phyloP scores from a whole-genome alignment of 2,888 invertebrate species.

The Hydraecia micacea region DNA sequence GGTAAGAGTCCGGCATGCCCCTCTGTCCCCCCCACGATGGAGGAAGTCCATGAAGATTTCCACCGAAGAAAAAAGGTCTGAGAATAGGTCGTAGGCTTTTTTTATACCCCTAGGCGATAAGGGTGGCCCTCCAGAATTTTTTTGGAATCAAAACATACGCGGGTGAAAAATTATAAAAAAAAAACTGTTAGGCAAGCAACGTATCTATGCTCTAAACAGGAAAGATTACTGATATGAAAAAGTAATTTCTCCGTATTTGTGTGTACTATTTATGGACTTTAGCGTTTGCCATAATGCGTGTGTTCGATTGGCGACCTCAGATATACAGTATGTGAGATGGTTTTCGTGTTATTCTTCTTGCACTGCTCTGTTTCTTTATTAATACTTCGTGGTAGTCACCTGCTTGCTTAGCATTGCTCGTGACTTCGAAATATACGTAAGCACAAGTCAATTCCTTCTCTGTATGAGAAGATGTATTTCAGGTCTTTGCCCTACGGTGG shows the following conservation, averaged over 20 bases:
- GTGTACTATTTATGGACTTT: neutral
- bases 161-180: no score
- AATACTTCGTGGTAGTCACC: neutral
- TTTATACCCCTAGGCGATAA: no score
- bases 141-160: no score
- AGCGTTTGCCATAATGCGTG: neutral
- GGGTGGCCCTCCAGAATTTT: no score
- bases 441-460: neutral
- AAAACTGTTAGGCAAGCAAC: neutral
- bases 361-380: neutral
- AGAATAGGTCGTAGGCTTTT: no score
- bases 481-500: neutral
- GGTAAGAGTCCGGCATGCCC: no score
- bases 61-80: no score
- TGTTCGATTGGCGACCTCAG: neutral
- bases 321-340: neutral
- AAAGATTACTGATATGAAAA: neutral
- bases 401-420: neutral
- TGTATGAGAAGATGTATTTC: neutral
- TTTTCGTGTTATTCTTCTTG: neutral
- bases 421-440: neutral
- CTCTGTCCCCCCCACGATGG: no score
- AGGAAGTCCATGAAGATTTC: no score
- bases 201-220: neutral
- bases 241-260: neutral